Evolutionary conservation across 1,140 invertebrate genomes (phyloP).

Genomic region (Bombus superbus): DNA sequence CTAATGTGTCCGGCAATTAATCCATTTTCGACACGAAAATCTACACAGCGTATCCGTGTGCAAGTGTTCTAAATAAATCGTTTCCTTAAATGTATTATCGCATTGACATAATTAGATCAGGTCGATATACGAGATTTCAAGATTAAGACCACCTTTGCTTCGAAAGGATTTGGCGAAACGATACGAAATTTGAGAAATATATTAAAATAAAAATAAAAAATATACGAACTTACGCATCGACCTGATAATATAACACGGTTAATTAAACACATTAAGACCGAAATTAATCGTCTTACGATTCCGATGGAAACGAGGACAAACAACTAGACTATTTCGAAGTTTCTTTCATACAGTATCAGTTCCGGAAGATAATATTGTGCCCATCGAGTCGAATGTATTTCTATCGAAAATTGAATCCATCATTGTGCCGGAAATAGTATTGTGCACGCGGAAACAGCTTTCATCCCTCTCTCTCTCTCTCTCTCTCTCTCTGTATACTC

Average conservation of each 20-base stretch:
- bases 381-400: slow-evolving; percentile 29
- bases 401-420: slow-evolving; percentile 46
- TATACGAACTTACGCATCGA: no score
- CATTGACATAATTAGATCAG: no score
- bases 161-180: no score
- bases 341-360: slow-evolving; percentile 24
- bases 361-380: slow-evolving; percentile 39
- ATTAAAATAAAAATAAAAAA: no score
- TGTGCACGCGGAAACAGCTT: slow-evolving; percentile 34
- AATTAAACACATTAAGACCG: no score
- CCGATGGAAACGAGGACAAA: not conserved
- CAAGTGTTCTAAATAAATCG: not conserved
- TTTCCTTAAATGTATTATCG: no score
- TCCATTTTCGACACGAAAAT: not conserved
- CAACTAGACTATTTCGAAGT: not conserved
- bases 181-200: no score
- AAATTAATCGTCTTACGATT: not conserved
- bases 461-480: not conserved
- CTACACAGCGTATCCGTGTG: not conserved
- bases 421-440: slow-evolving; percentile 43
- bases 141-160: no score
- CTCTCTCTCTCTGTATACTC: not conserved
- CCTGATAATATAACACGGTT: no score
- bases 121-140: no score
- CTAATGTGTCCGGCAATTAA: not conserved